A percentile compares a stretch with the other conserved stretches of the same genome.
Conservation (phyloP, 2,113 vertebrate genomes). For the Climacteris rufus region DNA sequence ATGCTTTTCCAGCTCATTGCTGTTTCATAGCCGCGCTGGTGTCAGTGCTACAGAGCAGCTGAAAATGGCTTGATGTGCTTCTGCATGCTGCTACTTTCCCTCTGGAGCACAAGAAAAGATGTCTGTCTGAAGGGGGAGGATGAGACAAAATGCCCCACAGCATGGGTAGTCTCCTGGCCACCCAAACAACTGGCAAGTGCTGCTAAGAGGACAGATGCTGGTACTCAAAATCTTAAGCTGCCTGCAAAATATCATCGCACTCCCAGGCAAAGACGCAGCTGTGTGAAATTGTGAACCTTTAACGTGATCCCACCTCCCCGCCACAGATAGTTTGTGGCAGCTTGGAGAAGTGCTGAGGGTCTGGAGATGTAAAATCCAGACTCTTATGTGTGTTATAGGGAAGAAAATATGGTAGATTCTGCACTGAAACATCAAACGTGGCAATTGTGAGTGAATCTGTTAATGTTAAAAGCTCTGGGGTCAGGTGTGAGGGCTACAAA, state of each 20-base stretch:
- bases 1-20: conserved; percentile 63
- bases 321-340: not conserved
- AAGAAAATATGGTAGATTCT: not conserved
- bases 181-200: conserved; percentile 14
- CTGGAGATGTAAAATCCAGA: conserved; percentile 28
- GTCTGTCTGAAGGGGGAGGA: not conserved
- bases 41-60: conserved; percentile 56
- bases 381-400: not conserved
- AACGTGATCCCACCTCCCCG: conserved; percentile 16
- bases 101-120: conserved; percentile 35
- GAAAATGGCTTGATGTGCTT: conserved; percentile 53
- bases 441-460: not conserved
- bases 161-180: conserved; percentile 1
- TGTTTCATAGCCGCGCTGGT: conserved; percentile 45
- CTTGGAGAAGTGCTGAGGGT: not conserved
- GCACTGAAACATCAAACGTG: not conserved
- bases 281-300: conserved; percentile 59
- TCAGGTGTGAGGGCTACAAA: conserved; percentile 17
- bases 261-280: conserved; percentile 34
- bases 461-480: not conserved
- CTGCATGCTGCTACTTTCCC: conserved; percentile 27
- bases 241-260: not conserved
- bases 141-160: not conserved
- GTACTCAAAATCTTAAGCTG: conserved; percentile 27
- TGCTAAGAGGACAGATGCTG: conserved; percentile 23